Conservation (phyloP, 1,140 invertebrate species). For the Drosophila hydei region DNA sequence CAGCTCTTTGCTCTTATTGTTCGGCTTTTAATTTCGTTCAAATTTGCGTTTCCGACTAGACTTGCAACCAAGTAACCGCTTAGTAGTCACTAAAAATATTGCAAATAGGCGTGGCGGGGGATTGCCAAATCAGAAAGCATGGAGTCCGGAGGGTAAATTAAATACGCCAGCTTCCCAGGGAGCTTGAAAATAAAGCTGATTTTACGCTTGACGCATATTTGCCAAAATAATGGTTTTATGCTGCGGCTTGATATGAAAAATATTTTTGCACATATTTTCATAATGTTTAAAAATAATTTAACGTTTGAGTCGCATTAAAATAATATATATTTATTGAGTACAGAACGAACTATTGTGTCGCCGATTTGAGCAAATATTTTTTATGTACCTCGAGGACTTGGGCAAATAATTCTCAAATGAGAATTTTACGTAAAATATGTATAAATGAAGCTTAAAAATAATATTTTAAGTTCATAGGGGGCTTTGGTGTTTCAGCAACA, state of each 20-base stretch:
- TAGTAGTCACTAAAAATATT: constrained; percentile 18
- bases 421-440: too few species aligned
- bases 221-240: constrained; percentile 1
- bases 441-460: too few species aligned
- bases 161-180: constrained; percentile 8
- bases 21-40: constrained; percentile 48
- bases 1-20: constrained; percentile 20
- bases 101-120: background rate
- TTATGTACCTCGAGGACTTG: too few species aligned
- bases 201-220: constrained; percentile 9
- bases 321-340: too few species aligned
- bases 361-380: too few species aligned
- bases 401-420: too few species aligned
- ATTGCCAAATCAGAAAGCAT: constrained; percentile 7
- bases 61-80: constrained; percentile 41
- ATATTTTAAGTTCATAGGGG: too few species aligned
- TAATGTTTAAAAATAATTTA: background rate
- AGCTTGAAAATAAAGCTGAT: constrained; percentile 15
- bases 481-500: too few species aligned
- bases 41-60: constrained; percentile 42
- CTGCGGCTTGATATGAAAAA: background rate
- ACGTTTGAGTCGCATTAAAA: too few species aligned
- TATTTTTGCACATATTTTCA: background rate
- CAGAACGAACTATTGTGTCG: too few species aligned
- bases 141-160: constrained; percentile 9